These are phyloP conservation scores for Rhineura floridana DNA, from an alignment of 2,113 vertebrate species.

Conservation along the genomic window DNA sequence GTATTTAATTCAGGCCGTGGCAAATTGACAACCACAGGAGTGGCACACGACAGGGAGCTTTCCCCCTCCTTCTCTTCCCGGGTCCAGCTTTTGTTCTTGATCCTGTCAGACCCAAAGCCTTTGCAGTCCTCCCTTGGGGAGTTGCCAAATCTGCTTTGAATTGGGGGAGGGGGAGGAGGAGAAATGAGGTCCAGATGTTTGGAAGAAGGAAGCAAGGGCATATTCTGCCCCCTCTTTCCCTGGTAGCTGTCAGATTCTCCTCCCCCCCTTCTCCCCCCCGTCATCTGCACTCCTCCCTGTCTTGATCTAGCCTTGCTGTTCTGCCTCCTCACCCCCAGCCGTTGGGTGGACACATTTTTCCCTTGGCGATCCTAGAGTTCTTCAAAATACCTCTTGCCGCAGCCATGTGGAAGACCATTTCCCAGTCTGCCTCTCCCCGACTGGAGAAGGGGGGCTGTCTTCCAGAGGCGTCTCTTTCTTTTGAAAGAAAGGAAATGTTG, in stretches of 20 bases:
- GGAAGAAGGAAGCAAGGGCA: background rate
- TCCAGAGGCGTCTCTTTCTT: constrained; percentile 45
- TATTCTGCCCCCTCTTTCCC: background rate
- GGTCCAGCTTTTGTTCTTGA: no score
- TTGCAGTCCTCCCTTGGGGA: background rate
- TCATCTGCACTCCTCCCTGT: background rate
- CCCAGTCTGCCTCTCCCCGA: no score
- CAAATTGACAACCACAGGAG: background rate
- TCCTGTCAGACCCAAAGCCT: no score
- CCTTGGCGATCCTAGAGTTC: background rate
- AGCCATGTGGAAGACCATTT: background rate
- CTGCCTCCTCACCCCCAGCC: background rate
- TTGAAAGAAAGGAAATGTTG: constrained; percentile 52
- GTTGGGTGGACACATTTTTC: background rate
- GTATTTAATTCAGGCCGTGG: background rate
- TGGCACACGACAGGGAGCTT: no score
- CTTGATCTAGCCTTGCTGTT: constrained; percentile 26
- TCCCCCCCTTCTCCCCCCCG: background rate
- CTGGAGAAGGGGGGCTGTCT: no score
- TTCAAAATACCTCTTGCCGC: background rate
- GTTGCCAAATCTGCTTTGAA: no score
- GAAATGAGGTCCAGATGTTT: background rate
- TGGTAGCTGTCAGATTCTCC: constrained; percentile 12
- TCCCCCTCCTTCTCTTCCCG: background rate
- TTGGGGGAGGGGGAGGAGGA: background rate